Evolutionary conservation across 2,113 vertebrate genomes (phyloP).

Genomic region (Tringa solitaria): DNA sequence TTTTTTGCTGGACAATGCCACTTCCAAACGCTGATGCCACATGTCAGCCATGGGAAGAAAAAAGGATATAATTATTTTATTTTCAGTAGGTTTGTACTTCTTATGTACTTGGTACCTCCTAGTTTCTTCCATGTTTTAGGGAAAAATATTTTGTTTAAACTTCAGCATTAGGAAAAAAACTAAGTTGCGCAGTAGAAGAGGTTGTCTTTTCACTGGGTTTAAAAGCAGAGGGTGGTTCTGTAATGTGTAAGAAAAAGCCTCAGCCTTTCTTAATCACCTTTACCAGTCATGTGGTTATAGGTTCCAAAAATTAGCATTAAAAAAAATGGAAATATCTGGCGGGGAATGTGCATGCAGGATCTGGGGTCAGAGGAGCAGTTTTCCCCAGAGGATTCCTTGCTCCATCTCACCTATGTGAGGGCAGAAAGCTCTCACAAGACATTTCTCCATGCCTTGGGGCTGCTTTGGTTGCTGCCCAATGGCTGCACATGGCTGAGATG

Average conservation of each 20-base stretch:
- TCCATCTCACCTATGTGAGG: background rate
- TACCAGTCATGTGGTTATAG: background rate
- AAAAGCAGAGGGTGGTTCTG: background rate
- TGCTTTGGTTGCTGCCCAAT: fast-evolving
- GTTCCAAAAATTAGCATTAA: background rate
- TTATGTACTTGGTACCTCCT: background rate
- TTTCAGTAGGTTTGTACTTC: background rate
- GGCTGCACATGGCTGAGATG: background rate
- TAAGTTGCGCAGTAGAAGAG: fast-evolving
- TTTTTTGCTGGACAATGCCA: background rate
- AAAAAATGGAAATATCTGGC: background rate
- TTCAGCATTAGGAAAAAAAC: background rate
- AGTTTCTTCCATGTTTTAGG: background rate
- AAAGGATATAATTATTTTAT: fast-evolving
- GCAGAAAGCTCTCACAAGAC: background rate
- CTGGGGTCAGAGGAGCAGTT: background rate
- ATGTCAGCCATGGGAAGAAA: background rate
- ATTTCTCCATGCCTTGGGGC: fast-evolving
- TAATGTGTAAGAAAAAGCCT: background rate
- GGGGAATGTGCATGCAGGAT: background rate
- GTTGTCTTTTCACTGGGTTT: background rate
- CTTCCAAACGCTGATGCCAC: background rate
- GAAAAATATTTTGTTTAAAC: background rate
- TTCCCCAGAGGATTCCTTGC: background rate
- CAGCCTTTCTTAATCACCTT: background rate